Conservation (phyloP, 2,797 vertebrate genomes). For the Anomalospiza imberbis region DNA sequence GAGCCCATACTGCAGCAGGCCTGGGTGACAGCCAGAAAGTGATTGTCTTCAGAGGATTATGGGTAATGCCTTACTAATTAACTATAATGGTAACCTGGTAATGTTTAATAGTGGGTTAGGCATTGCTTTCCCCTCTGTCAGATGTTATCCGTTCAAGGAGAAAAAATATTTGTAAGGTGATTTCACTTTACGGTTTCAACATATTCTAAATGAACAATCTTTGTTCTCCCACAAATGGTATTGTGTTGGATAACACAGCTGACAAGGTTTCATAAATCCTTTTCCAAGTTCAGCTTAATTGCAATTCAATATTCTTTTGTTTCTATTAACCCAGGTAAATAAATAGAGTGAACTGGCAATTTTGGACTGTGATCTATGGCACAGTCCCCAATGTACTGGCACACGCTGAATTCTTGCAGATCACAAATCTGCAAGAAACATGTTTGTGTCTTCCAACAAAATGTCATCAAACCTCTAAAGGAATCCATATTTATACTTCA, state of each 20-base stretch:
- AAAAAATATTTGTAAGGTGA: slow-evolving; percentile 66
- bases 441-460: slow-evolving; percentile 63
- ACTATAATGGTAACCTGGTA: slow-evolving; percentile 33
- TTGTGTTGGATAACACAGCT: slow-evolving; percentile 55
- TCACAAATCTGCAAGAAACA: slow-evolving; percentile 71
- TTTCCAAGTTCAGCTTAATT: slow-evolving; percentile 55
- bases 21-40: slow-evolving; percentile 41
- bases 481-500: slow-evolving; percentile 50
- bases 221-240: slow-evolving; percentile 48
- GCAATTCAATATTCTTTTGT: slow-evolving; percentile 54
- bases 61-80: slow-evolving; percentile 47
- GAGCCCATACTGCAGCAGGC: not conserved
- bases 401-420: slow-evolving; percentile 59
- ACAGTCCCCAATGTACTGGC: slow-evolving; percentile 26
- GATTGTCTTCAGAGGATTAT: slow-evolving; percentile 44
- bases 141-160: slow-evolving; percentile 55
- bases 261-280: slow-evolving; percentile 56
- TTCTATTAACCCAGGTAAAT: slow-evolving; percentile 65
- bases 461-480: slow-evolving; percentile 63
- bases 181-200: slow-evolving; percentile 59
- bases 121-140: slow-evolving; percentile 33
- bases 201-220: slow-evolving; percentile 50
- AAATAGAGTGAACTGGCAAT: slow-evolving; percentile 54
- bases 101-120: slow-evolving; percentile 37
- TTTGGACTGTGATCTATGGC: slow-evolving; percentile 63